These are phyloP conservation scores for Cephus rjabovi DNA, from an alignment of 2,888 invertebrate genomes.

Conservation along the genomic window DNA sequence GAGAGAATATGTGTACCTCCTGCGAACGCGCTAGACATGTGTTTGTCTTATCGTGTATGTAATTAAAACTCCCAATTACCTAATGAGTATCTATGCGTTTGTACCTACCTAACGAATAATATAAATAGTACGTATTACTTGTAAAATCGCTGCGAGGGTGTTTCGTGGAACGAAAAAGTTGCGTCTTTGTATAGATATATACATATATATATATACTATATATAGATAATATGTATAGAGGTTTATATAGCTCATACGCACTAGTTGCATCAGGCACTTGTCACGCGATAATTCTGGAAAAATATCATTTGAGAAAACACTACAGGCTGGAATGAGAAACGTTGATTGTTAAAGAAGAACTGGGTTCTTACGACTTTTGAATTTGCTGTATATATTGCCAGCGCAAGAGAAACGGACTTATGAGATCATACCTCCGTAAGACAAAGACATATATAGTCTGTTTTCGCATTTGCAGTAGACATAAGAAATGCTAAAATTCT, in stretches of 20 bases:
- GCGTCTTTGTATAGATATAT: conserved; percentile 59
- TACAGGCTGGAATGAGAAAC: background rate
- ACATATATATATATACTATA: conserved; percentile 16
- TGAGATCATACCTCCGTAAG: background rate
- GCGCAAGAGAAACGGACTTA: background rate
- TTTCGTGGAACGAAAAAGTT: conserved; percentile 57
- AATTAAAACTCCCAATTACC: conserved; percentile 35
- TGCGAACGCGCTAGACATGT: conserved; percentile 27
- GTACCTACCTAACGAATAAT: conserved; percentile 53
- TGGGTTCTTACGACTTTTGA: background rate
- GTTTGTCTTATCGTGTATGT: conserved; percentile 35
- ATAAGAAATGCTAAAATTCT: background rate
- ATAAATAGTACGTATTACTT: conserved; percentile 34
- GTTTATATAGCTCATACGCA: background rate
- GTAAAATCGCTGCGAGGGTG: conserved; percentile 46
- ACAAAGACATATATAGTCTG: background rate
- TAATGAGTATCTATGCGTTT: conserved; percentile 46
- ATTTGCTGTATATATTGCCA: background rate
- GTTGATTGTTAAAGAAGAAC: background rate
- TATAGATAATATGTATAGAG: conserved; percentile 42
- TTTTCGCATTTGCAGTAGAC: background rate
- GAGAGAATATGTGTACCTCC: background rate
- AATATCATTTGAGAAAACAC: background rate
- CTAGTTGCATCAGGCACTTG: background rate
- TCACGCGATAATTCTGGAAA: background rate